Evolutionary conservation across 2,888 invertebrate species (phyloP).

Genomic region (Alviniconcha strummeri): DNA sequence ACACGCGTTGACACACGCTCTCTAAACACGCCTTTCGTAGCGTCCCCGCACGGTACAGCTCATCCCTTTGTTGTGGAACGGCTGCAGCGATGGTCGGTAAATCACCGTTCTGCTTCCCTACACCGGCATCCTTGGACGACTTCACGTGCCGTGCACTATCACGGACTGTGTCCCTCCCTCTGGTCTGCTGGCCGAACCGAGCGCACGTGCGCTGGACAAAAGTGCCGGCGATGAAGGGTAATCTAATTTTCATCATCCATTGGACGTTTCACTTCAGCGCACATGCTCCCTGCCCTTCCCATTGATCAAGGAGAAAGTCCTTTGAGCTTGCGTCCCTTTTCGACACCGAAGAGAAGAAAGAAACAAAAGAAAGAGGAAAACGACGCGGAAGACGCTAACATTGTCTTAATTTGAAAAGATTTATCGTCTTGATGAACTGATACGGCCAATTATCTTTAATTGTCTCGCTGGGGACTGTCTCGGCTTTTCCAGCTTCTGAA

Average conservation of each 20-base stretch:
- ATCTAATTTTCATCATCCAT: constrained; percentile 26
- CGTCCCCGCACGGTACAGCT: not conserved
- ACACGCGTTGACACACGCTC: constrained; percentile 9
- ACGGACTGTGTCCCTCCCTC: not conserved
- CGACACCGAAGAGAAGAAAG: not conserved
- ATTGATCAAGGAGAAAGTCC: constrained; percentile 4
- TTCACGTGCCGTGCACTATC: constrained; percentile 24
- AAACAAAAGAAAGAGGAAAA: constrained; percentile 1
- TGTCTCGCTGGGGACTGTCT: not conserved
- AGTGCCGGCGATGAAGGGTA: not conserved
- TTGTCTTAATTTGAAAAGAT: constrained; percentile 23
- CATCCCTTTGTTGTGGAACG: not conserved
- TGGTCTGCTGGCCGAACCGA: not conserved
- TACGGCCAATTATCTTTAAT: constrained; percentile 13
- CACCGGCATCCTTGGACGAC: not conserved
- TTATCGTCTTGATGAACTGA: constrained; percentile 24
- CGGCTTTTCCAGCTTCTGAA: not conserved
- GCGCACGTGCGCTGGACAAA: constrained; percentile 15
- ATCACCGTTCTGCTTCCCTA: not conserved
- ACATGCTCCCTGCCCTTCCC: not conserved
- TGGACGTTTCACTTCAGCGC: constrained; percentile 4
- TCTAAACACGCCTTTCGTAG: constrained; percentile 1
- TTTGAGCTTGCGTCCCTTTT: constrained; percentile 10
- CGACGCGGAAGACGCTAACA: constrained; percentile 15
- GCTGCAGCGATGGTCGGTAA: not conserved